phyloP scores from a whole-genome alignment of 2,113 vertebrate genomes.

The Percina caprodes region DNA sequence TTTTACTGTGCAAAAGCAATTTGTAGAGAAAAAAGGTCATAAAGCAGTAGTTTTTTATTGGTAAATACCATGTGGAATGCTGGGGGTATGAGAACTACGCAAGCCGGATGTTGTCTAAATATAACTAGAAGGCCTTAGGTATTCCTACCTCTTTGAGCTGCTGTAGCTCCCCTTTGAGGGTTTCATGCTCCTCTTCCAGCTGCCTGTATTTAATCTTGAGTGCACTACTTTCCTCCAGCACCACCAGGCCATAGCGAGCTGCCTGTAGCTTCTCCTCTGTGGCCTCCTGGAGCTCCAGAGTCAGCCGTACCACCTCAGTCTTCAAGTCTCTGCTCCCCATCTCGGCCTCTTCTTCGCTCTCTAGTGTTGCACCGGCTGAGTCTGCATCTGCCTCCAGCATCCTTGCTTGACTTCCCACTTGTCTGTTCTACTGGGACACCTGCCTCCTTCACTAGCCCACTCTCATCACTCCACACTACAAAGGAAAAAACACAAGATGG shows the following conservation, averaged over 20 bases:
- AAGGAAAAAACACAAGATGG: conserved; percentile 29
- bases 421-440: conserved; percentile 46
- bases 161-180: conserved; percentile 82
- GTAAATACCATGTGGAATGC: conserved; percentile 1
- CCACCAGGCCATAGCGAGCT: conserved; percentile 87
- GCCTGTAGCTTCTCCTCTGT: conserved; percentile 89
- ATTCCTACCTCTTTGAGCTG: conserved; percentile 86
- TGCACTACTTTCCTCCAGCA: conserved; percentile 87
- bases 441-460: conserved; percentile 58
- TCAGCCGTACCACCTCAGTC: conserved; percentile 84
- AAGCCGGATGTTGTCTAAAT: conserved; percentile 5
- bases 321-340: conserved; percentile 72
- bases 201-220: conserved; percentile 84
- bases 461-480: conserved; percentile 65
- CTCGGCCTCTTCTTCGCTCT: conserved; percentile 53
- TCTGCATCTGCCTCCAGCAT: conserved; percentile 72
- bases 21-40: background rate
- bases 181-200: conserved; percentile 86
- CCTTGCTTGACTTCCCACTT: conserved; percentile 49
- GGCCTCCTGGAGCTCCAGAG: conserved; percentile 87
- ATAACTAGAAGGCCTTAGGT: background rate
- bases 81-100: background rate
- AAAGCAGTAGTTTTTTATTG: background rate
- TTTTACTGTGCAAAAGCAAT: background rate
- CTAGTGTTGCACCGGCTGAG: conserved; percentile 40